Evolutionary conservation across 2,113 vertebrate genomes (phyloP).

Genomic region (Nerophis ophidion): DNA sequence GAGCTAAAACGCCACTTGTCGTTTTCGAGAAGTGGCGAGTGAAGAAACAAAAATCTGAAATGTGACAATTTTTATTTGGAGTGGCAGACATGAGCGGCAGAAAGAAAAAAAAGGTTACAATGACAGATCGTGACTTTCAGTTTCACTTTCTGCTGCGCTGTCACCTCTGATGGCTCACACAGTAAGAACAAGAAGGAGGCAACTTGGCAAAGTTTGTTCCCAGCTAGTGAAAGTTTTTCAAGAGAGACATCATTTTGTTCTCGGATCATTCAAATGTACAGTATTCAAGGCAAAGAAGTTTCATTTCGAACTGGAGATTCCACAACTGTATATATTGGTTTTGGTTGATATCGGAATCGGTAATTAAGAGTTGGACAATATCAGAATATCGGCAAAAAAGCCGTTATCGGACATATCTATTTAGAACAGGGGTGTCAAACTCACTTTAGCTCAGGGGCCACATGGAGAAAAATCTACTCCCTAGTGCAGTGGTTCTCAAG

Average conservation of each 20-base stretch:
- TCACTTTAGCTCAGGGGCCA: no score
- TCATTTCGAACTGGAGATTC: no score
- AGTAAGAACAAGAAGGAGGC: not conserved
- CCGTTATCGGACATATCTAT: no score
- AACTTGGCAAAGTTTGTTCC: slow-evolving; percentile 18
- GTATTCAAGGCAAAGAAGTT: not conserved
- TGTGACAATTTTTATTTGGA: not conserved
- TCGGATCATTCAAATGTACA: slow-evolving; percentile 42
- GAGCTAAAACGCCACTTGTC: no score
- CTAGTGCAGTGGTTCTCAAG: no score
- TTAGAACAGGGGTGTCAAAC: no score
- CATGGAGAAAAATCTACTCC: no score
- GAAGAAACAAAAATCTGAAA: not conserved
- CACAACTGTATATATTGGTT: no score
- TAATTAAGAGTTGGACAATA: no score
- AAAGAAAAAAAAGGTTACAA: not conserved
- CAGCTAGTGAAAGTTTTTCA: slow-evolving; percentile 17
- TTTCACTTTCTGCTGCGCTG: slow-evolving; percentile 9
- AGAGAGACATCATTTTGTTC: slow-evolving; percentile 22
- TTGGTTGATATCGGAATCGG: no score
- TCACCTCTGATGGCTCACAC: slow-evolving; percentile 11
- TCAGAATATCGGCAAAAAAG: no score
- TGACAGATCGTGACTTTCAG: slow-evolving; percentile 4
- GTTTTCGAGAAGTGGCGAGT: no score
- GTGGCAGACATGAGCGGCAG: not conserved